phyloP scores from a whole-genome alignment of 2,888 invertebrate genomes.

The Lapara coniferarum region DNA sequence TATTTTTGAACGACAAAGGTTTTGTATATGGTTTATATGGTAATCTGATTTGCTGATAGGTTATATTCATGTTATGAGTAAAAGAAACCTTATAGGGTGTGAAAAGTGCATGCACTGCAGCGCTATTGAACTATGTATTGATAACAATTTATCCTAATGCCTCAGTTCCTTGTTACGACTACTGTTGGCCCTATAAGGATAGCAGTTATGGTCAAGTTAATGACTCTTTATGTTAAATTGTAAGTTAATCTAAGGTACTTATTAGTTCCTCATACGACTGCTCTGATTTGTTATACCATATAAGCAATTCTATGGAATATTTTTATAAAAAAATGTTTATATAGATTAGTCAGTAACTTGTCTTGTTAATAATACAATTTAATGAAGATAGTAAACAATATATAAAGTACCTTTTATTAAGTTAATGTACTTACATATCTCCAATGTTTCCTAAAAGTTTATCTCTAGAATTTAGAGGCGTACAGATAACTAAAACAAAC shows the following conservation, averaged over 20 bases:
- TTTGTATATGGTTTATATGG: constrained; percentile 33
- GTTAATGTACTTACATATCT: too few species aligned
- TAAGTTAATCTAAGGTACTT: not conserved
- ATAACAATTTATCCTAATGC: not conserved
- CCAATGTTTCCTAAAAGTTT: too few species aligned
- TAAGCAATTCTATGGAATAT: too few species aligned
- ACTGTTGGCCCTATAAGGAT: not conserved
- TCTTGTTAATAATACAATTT: too few species aligned
- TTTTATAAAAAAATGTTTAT: too few species aligned
- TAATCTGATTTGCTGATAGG: constrained; percentile 54
- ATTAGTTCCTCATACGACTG: not conserved
- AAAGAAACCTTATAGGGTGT: constrained; percentile 51
- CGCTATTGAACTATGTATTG: constrained; percentile 25
- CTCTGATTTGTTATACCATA: not conserved
- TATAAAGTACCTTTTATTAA: too few species aligned
- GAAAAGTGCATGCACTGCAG: constrained; percentile 33
- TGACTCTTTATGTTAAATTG: constrained; percentile 2
- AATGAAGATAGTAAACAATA: too few species aligned
- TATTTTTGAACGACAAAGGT: constrained; percentile 36
- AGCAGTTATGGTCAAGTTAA: not conserved
- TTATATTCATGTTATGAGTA: constrained; percentile 49
- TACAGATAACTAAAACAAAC: too few species aligned
- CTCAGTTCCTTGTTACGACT: not conserved
- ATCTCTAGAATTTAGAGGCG: too few species aligned
- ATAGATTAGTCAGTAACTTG: too few species aligned